phyloP scores from a whole-genome alignment of 2,113 vertebrate genomes.

The Phylloscopus trochilus region DNA sequence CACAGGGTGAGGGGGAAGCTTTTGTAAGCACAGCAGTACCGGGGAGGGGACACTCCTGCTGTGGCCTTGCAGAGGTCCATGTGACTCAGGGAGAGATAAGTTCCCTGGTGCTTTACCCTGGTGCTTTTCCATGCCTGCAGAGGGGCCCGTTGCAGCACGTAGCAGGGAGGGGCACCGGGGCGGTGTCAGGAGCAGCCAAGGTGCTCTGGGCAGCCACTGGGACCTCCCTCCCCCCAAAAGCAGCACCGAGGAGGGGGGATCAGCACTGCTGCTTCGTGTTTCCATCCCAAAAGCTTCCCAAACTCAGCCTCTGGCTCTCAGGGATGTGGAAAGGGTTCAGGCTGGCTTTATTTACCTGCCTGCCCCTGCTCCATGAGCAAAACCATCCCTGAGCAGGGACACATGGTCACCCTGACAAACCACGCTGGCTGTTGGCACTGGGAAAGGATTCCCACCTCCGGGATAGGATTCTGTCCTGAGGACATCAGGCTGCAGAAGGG shows the following conservation, averaged over 20 bases:
- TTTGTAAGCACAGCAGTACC: background rate
- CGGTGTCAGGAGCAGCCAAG: background rate
- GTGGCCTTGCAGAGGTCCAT: background rate
- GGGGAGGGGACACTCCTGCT: background rate
- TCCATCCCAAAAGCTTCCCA: background rate
- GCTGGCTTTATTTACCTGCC: background rate
- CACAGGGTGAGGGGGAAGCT: background rate
- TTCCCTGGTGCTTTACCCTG: rapidly evolving
- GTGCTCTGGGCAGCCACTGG: background rate
- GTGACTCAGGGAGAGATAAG: background rate
- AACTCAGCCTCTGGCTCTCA: background rate
- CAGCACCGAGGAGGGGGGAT: background rate
- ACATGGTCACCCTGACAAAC: background rate
- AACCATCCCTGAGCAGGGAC: background rate
- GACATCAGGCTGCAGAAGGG: background rate
- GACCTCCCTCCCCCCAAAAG: background rate
- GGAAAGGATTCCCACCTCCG: background rate
- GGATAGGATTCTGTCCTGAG: background rate
- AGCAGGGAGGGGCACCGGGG: background rate
- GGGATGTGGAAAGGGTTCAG: background rate
- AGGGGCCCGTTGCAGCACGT: background rate
- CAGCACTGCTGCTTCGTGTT: background rate
- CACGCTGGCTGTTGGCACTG: background rate
- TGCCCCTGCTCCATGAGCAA: background rate
- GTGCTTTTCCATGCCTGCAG: background rate